A percentile compares a stretch with the other conserved stretches of the same genome.
phyloP scores from a whole-genome alignment of 2,888 invertebrate genomes.

The Endomychus coccineus region DNA sequence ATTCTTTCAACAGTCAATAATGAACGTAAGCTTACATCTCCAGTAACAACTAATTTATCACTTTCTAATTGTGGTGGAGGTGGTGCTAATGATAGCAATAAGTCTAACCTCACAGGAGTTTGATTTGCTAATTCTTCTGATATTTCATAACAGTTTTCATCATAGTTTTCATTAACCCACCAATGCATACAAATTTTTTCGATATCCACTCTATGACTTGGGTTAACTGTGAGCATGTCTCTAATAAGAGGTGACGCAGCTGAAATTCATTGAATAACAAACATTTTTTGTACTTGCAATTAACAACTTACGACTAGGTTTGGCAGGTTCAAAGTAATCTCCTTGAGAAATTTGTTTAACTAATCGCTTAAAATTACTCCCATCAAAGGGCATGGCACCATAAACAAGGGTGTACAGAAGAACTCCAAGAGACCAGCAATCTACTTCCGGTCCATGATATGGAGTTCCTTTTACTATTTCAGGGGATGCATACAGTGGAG shows the following conservation, averaged over 20 bases:
- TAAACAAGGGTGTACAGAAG: conserved; percentile 96
- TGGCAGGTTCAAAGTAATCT: conserved; percentile 94
- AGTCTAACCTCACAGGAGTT: conserved; percentile 82
- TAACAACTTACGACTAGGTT: conserved; percentile 70
- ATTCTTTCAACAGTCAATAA: too few relatives aligned
- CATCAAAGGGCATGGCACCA: conserved; percentile 99
- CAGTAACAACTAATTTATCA: conserved; percentile 64
- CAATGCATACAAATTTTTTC: conserved; percentile 91
- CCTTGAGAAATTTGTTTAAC: conserved; percentile 96
- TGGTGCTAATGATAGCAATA: conserved; percentile 79
- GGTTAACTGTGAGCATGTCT: conserved; percentile 90
- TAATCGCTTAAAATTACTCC: conserved; percentile 93
- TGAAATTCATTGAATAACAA: conserved; percentile 41
- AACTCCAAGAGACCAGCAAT: conserved; percentile 93
- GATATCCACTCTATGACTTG: conserved; percentile 82
- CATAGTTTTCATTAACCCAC: conserved; percentile 91
- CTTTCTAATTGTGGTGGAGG: conserved; percentile 60
- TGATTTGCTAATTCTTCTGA: conserved; percentile 85
- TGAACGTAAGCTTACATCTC: conserved; percentile 37
- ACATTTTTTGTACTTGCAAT: conserved; percentile 9
- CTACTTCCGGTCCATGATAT: conserved; percentile 94
- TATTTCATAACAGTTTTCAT: conserved; percentile 72
- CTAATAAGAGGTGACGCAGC: conserved; percentile 91
- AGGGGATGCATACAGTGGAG: conserved; percentile 93
- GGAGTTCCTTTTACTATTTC: conserved; percentile 97